Evolutionary conservation across 1,140 invertebrate genomes (phyloP).

Genomic region (Pachypsylla venusta): DNA sequence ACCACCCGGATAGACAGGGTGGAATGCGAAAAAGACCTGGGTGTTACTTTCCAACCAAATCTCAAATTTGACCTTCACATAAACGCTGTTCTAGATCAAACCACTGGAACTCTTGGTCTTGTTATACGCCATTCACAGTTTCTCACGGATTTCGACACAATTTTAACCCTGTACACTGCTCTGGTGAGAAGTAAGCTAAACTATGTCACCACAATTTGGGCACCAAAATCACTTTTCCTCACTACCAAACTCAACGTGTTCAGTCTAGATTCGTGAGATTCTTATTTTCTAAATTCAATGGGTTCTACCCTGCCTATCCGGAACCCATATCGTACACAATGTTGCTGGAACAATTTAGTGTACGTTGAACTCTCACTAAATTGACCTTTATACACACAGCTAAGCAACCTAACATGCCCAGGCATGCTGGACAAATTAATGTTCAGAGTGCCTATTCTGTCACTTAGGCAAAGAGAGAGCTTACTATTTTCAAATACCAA

Average conservation of each 20-base stretch:
- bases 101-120: background rate
- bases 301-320: background rate
- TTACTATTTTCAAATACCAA: too few relatives aligned
- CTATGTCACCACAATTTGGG: constrained; percentile 4
- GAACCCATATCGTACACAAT: background rate
- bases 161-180: background rate
- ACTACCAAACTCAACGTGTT: background rate
- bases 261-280: background rate
- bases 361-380: too few relatives aligned
- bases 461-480: too few relatives aligned
- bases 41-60: background rate
- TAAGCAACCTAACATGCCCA: too few relatives aligned
- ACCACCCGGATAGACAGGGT: background rate
- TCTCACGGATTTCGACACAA: background rate
- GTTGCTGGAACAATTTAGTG: too few relatives aligned
- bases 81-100: background rate
- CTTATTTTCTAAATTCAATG: background rate
- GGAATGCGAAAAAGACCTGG: background rate
- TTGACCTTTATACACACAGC: too few relatives aligned
- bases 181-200: constrained; percentile 6
- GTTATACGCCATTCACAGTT: background rate
- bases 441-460: too few relatives aligned
- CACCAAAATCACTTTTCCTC: background rate
- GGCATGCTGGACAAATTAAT: too few relatives aligned
- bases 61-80: constrained; percentile 5